A percentile compares a stretch with the other conserved stretches of the same genome.
These are phyloP conservation scores for Idaea straminata DNA, from an alignment of 2,888 invertebrate species.

Conservation along the genomic window DNA sequence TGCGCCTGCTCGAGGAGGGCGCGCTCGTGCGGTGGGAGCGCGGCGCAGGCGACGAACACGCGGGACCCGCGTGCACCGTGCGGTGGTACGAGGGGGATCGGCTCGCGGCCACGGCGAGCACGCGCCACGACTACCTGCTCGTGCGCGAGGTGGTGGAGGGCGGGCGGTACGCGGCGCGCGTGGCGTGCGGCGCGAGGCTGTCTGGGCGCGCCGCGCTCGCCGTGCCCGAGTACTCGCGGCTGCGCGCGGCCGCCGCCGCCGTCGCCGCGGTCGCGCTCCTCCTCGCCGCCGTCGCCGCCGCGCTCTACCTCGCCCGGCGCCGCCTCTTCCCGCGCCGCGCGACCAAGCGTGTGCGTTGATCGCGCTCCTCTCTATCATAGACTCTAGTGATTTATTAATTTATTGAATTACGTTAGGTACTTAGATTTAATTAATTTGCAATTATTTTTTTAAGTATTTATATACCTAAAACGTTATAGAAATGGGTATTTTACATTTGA, in stretches of 20 bases:
- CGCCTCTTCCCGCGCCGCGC: slow-evolving; percentile 37
- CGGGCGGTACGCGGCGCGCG: slow-evolving; percentile 86
- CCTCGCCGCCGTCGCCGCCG: slow-evolving; percentile 82
- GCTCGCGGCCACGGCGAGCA: slow-evolving; percentile 84
- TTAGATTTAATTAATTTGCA: too few species aligned
- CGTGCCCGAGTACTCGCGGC: slow-evolving; percentile 82
- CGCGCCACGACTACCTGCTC: slow-evolving; percentile 84
- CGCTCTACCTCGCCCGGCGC: slow-evolving; percentile 69
- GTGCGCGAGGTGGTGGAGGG: slow-evolving; percentile 87
- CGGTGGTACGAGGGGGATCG: slow-evolving; percentile 84
- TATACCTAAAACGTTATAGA: too few species aligned
- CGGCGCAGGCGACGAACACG: slow-evolving; percentile 62
- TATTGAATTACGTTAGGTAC: background rate
- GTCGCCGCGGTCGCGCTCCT: slow-evolving; percentile 85
- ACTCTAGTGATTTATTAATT: background rate
- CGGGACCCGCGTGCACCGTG: slow-evolving; percentile 83
- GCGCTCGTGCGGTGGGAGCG: slow-evolving; percentile 89
- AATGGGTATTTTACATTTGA: too few species aligned
- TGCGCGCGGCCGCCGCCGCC: slow-evolving; percentile 86
- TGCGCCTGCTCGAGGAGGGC: slow-evolving; percentile 85
- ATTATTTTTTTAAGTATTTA: too few species aligned
- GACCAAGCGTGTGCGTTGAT: background rate
- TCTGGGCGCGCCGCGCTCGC: slow-evolving; percentile 81
- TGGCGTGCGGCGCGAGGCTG: slow-evolving; percentile 82
- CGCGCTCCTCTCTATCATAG: slow-evolving; percentile 6